phyloP scores from a whole-genome alignment of 2,797 vertebrate species.

The Pseudochromis fuscus region DNA sequence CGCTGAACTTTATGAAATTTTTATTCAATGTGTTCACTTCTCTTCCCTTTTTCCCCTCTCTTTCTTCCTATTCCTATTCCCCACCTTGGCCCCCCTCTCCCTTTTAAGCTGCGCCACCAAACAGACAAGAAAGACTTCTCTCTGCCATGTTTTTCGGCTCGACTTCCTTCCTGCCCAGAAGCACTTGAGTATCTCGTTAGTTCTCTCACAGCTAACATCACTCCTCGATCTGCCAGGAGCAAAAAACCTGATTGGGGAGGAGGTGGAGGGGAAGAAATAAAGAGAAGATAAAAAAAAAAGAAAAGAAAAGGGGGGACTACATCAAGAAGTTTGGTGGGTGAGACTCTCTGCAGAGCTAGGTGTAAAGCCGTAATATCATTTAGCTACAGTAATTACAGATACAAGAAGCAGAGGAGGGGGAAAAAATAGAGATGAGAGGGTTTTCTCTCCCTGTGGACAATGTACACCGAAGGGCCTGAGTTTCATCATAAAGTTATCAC shows the following conservation, averaged over 20 bases:
- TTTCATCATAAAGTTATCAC: slow-evolving; percentile 78
- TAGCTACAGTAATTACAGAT: slow-evolving; percentile 77
- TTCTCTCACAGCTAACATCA: slow-evolving; percentile 81
- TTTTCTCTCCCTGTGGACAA: slow-evolving; percentile 76
- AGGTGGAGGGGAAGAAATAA: slow-evolving; percentile 3
- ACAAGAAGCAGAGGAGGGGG: slow-evolving; percentile 59
- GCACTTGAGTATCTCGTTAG: slow-evolving; percentile 84
- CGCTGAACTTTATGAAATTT: slow-evolving; percentile 88
- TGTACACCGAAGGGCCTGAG: slow-evolving; percentile 62
- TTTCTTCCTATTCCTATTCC: slow-evolving; percentile 80
- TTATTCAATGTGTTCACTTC: slow-evolving; percentile 86
- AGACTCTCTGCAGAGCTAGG: slow-evolving; percentile 67
- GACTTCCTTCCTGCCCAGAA: slow-evolving; percentile 89
- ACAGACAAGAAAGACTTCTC: slow-evolving; percentile 85
- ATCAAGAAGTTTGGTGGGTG: slow-evolving; percentile 75
- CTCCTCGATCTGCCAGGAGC: slow-evolving; percentile 82
- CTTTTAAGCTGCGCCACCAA: slow-evolving; percentile 78
- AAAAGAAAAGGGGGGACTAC: slow-evolving; percentile 62
- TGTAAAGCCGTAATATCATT: slow-evolving; percentile 69
- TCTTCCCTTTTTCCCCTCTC: slow-evolving; percentile 72
- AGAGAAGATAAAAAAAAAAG: slow-evolving; percentile 62
- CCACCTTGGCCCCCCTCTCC: slow-evolving; percentile 72
- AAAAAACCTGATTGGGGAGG: slow-evolving; percentile 65
- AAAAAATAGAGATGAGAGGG: slow-evolving; percentile 63
- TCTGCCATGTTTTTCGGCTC: slow-evolving; percentile 81